Evolutionary conservation across 2,888 invertebrate genomes (phyloP), one percentile per base, ranked within the genome.

Genomic region (Anarsia innoxiella): DNA sequence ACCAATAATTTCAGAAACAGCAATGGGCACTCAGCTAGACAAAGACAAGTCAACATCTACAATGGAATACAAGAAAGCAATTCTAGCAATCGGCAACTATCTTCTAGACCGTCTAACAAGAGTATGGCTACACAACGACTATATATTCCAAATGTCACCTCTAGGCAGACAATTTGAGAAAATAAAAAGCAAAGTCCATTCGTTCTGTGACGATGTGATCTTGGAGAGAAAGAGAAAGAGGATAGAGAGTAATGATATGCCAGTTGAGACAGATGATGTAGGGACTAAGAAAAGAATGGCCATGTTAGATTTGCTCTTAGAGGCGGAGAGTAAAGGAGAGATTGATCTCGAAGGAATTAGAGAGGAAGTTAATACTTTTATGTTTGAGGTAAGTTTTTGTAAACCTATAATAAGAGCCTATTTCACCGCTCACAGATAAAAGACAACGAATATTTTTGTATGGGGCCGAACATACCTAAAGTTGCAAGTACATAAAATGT

Each of bases 281-380:
- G 58, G 49, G 1, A 49, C 40, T 1, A 84, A 87, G 42, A 88
- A 82, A 44, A 86, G 87, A 54, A 70, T 88, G 59, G 90, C 90
- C 0, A 88, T 92, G 62, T 66, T 92, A 40, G 91, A 92, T 66
- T 70, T 91, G 9, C 55, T 92, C 9, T 53, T 92, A 4, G 87
- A 88, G 40, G 86, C 88, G 1, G 87, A 86, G 49, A 79, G 79
- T 23, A 86, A 87, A 43, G 88, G 87, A 3, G 74, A 86, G 44
- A 74, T 92, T 12, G 87, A 87, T 28, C 73, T 89, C 45, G 70
- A 87, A 28, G 90, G 90, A 23, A 88, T 92, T 39, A 78, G 89
- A 34, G 90, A 91, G 53, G 91, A 92, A 75, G 90, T 91, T 0
- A 89, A 92, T 51, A 92, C 92, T 0, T 91, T 92, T 52, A 90